Conservation (phyloP, 2,888 invertebrate species). For the Leptinotarsa tumamoca region DNA sequence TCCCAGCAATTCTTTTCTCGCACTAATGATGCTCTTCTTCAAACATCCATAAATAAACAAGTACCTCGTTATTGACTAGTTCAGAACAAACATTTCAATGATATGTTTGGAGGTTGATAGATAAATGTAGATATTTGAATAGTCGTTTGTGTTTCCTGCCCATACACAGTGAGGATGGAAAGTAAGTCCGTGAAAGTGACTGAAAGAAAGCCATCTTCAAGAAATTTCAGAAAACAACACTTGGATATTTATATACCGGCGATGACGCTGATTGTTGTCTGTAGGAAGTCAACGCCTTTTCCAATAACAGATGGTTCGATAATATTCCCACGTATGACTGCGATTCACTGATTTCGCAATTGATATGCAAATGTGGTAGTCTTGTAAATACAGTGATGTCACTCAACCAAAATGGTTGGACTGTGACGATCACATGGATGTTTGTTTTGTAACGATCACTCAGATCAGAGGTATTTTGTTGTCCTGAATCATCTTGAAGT, state of each 20-base stretch:
- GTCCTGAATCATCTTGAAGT: constrained; percentile 7
- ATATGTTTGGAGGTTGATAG: not conserved
- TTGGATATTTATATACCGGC: not conserved
- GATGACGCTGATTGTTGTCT: no score
- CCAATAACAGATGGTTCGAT: not conserved
- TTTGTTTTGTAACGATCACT: constrained; percentile 6
- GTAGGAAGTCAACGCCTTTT: constrained; percentile 15
- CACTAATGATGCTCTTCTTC: not conserved
- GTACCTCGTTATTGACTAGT: not conserved
- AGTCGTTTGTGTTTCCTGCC: not conserved
- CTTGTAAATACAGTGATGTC: constrained; percentile 16
- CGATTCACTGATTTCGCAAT: not conserved
- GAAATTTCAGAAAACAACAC: not conserved
- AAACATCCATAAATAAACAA: not conserved
- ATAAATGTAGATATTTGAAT: not conserved
- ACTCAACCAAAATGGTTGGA: constrained; percentile 1
- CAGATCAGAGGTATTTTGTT: not conserved
- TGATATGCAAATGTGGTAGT: constrained; percentile 1
- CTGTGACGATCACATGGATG: not conserved
- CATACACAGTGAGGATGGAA: constrained; percentile 3
- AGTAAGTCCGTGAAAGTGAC: not conserved
- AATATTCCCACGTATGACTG: constrained; percentile 10
- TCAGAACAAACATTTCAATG: not conserved
- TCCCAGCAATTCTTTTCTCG: not conserved
- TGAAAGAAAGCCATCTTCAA: not conserved